Evolutionary conservation across 2,888 invertebrate genomes (phyloP).

Genomic region (Dasysyrphus tricinctus): DNA sequence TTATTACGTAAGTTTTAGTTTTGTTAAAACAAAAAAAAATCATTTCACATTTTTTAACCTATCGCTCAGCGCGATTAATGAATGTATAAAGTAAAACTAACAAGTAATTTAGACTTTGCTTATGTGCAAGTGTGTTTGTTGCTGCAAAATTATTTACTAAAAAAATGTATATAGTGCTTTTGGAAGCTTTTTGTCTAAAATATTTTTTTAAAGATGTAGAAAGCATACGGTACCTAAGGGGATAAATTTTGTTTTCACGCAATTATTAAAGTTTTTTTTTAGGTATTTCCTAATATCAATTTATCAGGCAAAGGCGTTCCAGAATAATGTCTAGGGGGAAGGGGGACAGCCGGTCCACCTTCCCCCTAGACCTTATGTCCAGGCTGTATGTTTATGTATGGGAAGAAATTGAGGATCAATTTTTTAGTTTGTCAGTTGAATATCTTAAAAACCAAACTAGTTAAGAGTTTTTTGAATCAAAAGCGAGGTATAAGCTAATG

Average conservation of each 20-base stretch:
- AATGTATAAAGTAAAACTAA: constrained; percentile 33
- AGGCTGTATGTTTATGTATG: too few species aligned
- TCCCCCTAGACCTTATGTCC: too few species aligned
- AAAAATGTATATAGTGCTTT: neutral
- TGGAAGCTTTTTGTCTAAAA: neutral
- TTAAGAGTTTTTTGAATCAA: too few species aligned
- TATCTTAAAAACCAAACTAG: too few species aligned
- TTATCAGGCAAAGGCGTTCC: too few species aligned
- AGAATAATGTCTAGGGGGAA: too few species aligned
- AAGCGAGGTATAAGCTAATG: too few species aligned
- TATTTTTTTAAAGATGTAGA: neutral
- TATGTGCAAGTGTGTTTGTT: constrained; percentile 3
- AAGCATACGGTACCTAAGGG: neutral
- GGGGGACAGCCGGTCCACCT: too few species aligned
- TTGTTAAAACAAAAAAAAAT: constrained; percentile 39
- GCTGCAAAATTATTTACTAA: constrained; percentile 22
- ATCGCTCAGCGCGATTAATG: constrained; percentile 38
- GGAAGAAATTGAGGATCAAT: too few species aligned
- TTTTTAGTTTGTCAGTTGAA: too few species aligned
- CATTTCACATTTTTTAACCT: constrained; percentile 34
- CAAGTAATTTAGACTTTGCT: constrained; percentile 24
- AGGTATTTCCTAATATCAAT: too few species aligned
- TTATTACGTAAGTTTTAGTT: constrained; percentile 75
- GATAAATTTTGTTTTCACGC: neutral
- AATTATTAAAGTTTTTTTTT: neutral